Conservation (phyloP, 2,797 vertebrate genomes). For the Sphaeramia orbicularis region DNA sequence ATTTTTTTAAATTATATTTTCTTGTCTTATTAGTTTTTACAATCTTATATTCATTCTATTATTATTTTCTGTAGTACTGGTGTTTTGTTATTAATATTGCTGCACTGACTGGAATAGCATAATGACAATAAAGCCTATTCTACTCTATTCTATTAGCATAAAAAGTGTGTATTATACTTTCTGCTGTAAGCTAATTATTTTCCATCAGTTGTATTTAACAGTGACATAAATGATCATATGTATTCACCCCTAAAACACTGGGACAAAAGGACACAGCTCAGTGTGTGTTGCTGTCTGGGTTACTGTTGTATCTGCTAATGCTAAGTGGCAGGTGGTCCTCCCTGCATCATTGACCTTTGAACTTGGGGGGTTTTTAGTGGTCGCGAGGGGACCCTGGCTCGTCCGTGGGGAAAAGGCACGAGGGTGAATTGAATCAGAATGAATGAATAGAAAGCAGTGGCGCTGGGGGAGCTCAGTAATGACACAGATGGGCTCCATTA, state of each 20-base stretch:
- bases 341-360: constrained; percentile 41
- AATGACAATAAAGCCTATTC: too few species aligned
- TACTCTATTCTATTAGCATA: too few species aligned
- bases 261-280: neutral
- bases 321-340: constrained; percentile 31
- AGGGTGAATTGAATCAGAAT: constrained; percentile 1
- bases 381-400: constrained; percentile 2
- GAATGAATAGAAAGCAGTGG: constrained; percentile 38
- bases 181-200: too few species aligned
- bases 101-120: too few species aligned
- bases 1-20: too few species aligned
- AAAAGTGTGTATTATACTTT: too few species aligned
- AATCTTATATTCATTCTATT: too few species aligned
- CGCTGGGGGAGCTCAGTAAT: constrained; percentile 15
- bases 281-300: neutral
- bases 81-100: too few species aligned
- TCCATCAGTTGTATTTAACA: too few species aligned
- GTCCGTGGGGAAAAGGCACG: constrained; percentile 17
- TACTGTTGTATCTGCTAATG: constrained; percentile 11
- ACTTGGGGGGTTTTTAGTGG: constrained; percentile 16
- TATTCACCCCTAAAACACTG: neutral
- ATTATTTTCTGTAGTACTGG: too few species aligned
- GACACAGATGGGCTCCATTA: constrained; percentile 30
- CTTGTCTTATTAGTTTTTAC: too few species aligned
- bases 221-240: neutral